Base-by-base conservation (phyloP, 2,888 invertebrate genomes). In the Melieria picta region DNA sequence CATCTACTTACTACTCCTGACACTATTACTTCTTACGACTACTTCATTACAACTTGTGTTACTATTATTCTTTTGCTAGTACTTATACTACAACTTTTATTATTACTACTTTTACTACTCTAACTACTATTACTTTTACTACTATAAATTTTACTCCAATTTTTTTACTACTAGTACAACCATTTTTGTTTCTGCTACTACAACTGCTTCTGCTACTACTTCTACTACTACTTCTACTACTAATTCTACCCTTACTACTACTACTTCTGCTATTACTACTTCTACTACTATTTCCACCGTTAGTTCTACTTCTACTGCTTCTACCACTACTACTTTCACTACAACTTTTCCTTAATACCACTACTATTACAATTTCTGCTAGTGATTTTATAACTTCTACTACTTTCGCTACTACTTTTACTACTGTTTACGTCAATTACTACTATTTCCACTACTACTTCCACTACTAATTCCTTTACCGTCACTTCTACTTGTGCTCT, bases 111-210 rank as follows among this genome's bases (percentile, higher is more conserved):
- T 13, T 56, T n/a, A 56, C 16, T 56, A 56, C 16, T n/a, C 11
- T 56, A 3, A 56, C 16, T n/a, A 56, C 16, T 56, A 56, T 56
- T n/a, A 56, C 16, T 56, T 13, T 56, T n/a, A 56, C 16, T 56
- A 56, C 16, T n/a, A 56, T 56, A 13, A 2, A 13, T n/a, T 13
- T 56, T 56, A 56, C 16, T n/a, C 11, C n/a, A 56, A 13, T 56
- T 13, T 56, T n/a, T 13, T 56, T 56, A 56, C 16, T n/a, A 56
- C 16, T 56, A 56, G 11, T n/a, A 56, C 7, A 13, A 56, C 3
- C n/a, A 56, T 56, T 56, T 13, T 56, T n/a, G 16, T 56, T 56
- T 13, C 16, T n/a, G n/a, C 16, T 56, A 56, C 16, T n/a, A 56
- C 16, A 13, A 56, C 16, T n/a, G 16, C 1, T 56, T 13, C 16